Evolutionary conservation across 2,797 vertebrate genomes (phyloP).

Genomic region (Karalla daura): DNA sequence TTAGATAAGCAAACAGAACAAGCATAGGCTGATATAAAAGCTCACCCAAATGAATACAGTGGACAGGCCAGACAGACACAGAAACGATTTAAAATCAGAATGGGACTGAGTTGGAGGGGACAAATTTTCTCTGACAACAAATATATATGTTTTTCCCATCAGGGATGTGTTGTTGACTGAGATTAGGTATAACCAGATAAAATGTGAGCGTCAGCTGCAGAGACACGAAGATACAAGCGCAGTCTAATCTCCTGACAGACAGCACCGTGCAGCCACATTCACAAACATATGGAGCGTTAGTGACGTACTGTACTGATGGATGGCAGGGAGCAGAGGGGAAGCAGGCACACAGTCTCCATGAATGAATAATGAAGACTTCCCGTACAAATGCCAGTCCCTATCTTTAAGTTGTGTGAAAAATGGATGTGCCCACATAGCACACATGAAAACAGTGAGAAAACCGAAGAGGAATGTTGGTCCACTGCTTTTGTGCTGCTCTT

Average conservation of each 20-base stretch:
- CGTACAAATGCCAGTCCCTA: too few relatives aligned
- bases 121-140: slow-evolving; percentile 6
- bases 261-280: not conserved
- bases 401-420: too few relatives aligned
- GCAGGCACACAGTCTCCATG: too few relatives aligned
- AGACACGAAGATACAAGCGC: slow-evolving; percentile 10
- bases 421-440: too few relatives aligned
- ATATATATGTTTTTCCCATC: slow-evolving; percentile 4
- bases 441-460: too few relatives aligned
- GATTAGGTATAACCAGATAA: slow-evolving; percentile 19
- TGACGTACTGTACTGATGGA: not conserved
- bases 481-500: too few relatives aligned
- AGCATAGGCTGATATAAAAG: slow-evolving; percentile 17
- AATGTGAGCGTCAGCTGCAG: not conserved
- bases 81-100: not conserved
- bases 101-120: slow-evolving; percentile 11
- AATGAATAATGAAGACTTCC: too few relatives aligned
- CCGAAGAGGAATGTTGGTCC: too few relatives aligned
- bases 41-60: slow-evolving; percentile 2
- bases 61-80: slow-evolving; percentile 12
- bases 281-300: not conserved
- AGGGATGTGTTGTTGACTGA: slow-evolving; percentile 4
- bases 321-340: not conserved
- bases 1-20: slow-evolving; percentile 28
- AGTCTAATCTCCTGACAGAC: slow-evolving; percentile 21